These are phyloP conservation scores for Epinotia bilunana DNA, from an alignment of 2,888 invertebrate genomes.

Conservation along the genomic window DNA sequence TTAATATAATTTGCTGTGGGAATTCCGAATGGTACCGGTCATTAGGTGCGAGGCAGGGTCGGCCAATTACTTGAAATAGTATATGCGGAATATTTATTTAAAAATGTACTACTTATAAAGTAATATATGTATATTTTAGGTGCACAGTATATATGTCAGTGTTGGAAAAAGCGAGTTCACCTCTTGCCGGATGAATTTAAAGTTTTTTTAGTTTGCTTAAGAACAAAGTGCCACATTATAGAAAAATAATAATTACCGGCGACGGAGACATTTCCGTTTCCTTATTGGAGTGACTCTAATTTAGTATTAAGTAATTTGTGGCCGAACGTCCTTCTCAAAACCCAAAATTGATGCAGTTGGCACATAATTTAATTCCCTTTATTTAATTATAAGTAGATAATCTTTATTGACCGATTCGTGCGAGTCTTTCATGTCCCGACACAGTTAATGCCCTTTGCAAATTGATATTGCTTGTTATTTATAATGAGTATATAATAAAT, in stretches of 20 bases:
- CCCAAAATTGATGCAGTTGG: background rate
- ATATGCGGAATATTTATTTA: background rate
- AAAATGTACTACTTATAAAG: background rate
- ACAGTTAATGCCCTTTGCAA: conserved; percentile 26
- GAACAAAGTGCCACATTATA: background rate
- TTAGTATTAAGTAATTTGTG: background rate
- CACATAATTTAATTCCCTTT: background rate
- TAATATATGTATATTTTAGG: background rate
- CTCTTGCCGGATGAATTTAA: background rate
- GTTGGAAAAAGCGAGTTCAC: background rate
- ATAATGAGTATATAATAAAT: conserved; percentile 2
- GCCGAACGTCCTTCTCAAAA: background rate
- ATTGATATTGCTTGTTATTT: conserved; percentile 8
- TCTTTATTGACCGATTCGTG: conserved; percentile 5
- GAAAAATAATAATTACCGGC: background rate
- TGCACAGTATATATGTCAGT: background rate
- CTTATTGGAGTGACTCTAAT: background rate
- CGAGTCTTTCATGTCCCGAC: conserved; percentile 8
- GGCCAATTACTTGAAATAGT: background rate
- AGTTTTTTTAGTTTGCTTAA: too few relatives aligned
- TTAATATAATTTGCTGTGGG: conserved; percentile 60
- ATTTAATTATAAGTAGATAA: background rate
- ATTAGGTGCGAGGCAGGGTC: conserved; percentile 1
- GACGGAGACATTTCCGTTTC: background rate
- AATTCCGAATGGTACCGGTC: conserved; percentile 54